Conservation (phyloP, 2,888 invertebrate species). For the Ichneumoninae sp. region DNA sequence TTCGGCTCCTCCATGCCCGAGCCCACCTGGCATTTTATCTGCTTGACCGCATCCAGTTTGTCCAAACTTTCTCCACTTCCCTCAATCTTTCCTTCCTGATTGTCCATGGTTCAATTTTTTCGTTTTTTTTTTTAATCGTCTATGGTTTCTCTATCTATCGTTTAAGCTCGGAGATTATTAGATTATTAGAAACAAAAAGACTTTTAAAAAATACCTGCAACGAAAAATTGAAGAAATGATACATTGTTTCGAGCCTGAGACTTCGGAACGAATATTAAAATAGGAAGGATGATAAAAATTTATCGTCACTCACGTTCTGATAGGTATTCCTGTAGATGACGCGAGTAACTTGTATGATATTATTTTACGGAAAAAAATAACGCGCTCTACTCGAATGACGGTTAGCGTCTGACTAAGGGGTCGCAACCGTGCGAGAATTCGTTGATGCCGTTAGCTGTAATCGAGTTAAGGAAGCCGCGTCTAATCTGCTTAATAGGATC, state of each 20-base stretch:
- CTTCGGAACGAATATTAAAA: conserved; percentile 28
- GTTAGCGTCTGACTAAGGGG: conserved; percentile 58
- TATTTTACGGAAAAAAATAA: conserved; percentile 19
- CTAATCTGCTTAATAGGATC: conserved; percentile 79
- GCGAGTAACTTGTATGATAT: neutral
- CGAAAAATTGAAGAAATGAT: conserved; percentile 40
- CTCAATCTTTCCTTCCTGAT: conserved; percentile 12
- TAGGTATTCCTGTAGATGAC: neutral
- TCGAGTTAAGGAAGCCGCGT: conserved; percentile 82
- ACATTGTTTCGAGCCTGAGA: neutral
- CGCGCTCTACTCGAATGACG: conserved; percentile 47
- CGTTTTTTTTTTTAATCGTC: neutral
- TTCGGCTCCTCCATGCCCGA: conserved; percentile 48
- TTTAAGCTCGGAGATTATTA: conserved; percentile 15
- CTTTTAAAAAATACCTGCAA: conserved; percentile 55
- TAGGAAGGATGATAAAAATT: neutral
- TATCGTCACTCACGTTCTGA: conserved; percentile 52
- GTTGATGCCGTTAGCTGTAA: conserved; percentile 80
- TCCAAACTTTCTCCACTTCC: conserved; percentile 39
- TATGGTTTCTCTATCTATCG: neutral
- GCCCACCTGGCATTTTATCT: conserved; percentile 70
- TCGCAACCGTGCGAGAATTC: conserved; percentile 75
- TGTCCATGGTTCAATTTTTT: conserved; percentile 28
- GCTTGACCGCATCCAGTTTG: conserved; percentile 65
- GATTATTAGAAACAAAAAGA: conserved; percentile 11